Conservation (phyloP, 2,888 invertebrate genomes). For the Amorpha juglandis region DNA sequence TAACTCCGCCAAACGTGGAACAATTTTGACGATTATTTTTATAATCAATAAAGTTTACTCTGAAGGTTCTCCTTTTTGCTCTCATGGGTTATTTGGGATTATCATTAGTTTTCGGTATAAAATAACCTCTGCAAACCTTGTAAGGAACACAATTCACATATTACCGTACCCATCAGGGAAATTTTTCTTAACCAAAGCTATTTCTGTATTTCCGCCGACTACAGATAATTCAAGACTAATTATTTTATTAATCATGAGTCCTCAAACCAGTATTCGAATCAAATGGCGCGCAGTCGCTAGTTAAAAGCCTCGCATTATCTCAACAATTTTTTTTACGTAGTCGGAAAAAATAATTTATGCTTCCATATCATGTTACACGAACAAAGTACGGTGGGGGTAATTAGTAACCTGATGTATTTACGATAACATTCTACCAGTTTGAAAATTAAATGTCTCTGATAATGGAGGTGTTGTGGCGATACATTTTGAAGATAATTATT, state of each 20-base stretch:
- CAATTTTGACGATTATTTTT: too few relatives aligned
- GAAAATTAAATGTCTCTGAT: conserved; percentile 38
- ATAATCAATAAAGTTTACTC: too few relatives aligned
- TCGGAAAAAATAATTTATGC: conserved; percentile 20
- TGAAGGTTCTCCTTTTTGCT: too few relatives aligned
- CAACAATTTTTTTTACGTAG: conserved; percentile 17
- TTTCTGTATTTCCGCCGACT: background rate
- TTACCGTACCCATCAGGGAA: too few relatives aligned
- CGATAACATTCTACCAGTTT: conserved; percentile 41
- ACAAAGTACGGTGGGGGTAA: conserved; percentile 55
- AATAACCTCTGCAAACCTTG: too few relatives aligned
- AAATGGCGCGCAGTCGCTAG: background rate
- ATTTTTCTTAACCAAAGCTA: background rate
- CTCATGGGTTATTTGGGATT: too few relatives aligned
- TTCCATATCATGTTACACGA: conserved; percentile 52
- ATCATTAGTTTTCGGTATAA: too few relatives aligned
- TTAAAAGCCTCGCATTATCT: background rate
- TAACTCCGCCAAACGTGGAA: too few relatives aligned
- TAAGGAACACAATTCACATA: too few relatives aligned
- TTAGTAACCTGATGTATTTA: conserved; percentile 55
- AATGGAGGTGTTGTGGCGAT: background rate
- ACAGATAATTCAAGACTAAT: background rate
- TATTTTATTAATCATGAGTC: background rate
- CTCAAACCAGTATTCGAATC: background rate
- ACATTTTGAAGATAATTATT: background rate